A percentile compares a stretch with the other conserved stretches of the same genome.
These are phyloP conservation scores for Xanthorhoe designata DNA, from an alignment of 2,888 invertebrate species.

Conservation along the genomic window DNA sequence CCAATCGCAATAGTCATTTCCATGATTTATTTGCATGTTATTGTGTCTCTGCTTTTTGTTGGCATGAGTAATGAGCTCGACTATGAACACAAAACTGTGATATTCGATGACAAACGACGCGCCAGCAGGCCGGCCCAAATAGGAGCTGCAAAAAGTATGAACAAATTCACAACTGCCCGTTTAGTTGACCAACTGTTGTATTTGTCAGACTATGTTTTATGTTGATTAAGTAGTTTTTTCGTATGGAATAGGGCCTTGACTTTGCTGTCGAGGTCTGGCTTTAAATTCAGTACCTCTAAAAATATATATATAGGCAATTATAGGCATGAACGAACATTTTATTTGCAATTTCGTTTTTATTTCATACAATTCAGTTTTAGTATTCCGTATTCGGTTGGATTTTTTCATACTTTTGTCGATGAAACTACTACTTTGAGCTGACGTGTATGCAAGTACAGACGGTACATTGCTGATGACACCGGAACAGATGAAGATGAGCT, in stretches of 20 bases:
- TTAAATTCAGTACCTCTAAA: too few species aligned
- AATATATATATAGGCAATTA: too few species aligned
- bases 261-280: too few species aligned
- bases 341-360: too few species aligned
- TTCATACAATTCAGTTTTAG: too few species aligned
- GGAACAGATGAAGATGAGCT: background rate
- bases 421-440: background rate
- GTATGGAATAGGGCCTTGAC: too few species aligned
- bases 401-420: background rate
- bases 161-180: too few species aligned
- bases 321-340: too few species aligned
- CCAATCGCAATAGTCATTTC: background rate
- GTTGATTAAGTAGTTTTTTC: too few species aligned
- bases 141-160: background rate
- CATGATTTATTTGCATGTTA: constrained; percentile 3
- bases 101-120: constrained; percentile 6
- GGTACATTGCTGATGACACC: background rate
- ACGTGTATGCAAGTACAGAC: background rate
- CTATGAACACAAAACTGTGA: constrained; percentile 5
- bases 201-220: too few species aligned
- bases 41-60: constrained; percentile 6
- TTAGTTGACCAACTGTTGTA: too few species aligned
- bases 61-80: constrained; percentile 4
- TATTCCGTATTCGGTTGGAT: too few species aligned
- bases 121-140: background rate